Percentiles rank a stretch among this genome's conserved stretches.
phyloP scores from a whole-genome alignment of 2,888 invertebrate species.

The Dendrolimus pini region DNA sequence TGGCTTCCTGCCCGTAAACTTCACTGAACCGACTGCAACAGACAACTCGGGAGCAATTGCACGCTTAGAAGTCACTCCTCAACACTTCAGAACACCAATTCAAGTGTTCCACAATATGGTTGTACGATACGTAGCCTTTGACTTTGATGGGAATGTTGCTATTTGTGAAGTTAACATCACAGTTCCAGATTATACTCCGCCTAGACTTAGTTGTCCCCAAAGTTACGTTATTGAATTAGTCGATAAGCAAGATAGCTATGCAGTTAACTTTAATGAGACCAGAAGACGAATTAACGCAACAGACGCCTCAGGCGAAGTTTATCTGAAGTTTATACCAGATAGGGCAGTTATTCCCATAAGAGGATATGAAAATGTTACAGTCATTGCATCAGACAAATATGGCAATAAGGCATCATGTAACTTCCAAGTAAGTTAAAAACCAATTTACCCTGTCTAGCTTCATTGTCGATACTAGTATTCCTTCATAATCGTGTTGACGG shows the following conservation, averaged over 20 bases:
- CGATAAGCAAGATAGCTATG: conserved; percentile 92
- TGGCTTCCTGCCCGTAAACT: conserved; percentile 93
- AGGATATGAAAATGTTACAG: conserved; percentile 94
- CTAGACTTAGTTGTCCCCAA: conserved; percentile 92
- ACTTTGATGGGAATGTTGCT: conserved; percentile 97
- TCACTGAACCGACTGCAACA: conserved; percentile 94
- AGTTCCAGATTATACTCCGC: conserved; percentile 94
- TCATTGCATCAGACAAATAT: conserved; percentile 89
- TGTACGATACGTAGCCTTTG: conserved; percentile 96
- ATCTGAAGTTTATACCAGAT: conserved; percentile 88
- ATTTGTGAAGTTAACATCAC: conserved; percentile 98
- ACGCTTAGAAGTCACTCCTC: conserved; percentile 93
- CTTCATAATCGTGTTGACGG: no score
- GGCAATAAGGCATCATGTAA: conserved; percentile 93
- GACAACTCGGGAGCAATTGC: conserved; percentile 98
- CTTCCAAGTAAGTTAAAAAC: conserved; percentile 82
- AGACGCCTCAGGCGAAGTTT: conserved; percentile 92
- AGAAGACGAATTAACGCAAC: conserved; percentile 88
- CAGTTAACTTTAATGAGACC: conserved; percentile 94
- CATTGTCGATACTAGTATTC: no score
- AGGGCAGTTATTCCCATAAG: conserved; percentile 90
- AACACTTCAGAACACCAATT: conserved; percentile 92
- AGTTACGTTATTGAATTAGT: conserved; percentile 95
- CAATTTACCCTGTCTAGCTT: no score
- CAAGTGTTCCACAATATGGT: conserved; percentile 93